Evolutionary conservation across 2,888 invertebrate species (phyloP).

Genomic region (Camponotus fellah): DNA sequence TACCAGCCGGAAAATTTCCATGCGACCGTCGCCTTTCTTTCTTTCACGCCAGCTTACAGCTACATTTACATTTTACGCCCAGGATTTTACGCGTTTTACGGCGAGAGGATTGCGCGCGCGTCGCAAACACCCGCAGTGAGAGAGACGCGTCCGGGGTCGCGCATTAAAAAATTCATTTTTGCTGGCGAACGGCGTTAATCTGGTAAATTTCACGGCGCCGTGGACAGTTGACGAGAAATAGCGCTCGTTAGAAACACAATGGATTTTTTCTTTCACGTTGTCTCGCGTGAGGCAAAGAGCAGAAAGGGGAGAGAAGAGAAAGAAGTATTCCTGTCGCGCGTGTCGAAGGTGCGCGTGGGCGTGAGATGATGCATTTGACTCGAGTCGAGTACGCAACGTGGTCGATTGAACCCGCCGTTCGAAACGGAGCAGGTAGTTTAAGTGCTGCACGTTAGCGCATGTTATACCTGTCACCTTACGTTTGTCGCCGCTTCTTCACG

Average conservation of each 20-base stretch:
- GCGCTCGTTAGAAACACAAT: conserved; percentile 46
- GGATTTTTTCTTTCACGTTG: conserved; percentile 25
- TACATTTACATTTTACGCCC: conserved; percentile 48
- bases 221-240: conserved; percentile 43
- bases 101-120: conserved; percentile 34
- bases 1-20: conserved; percentile 43
- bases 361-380: conserved; percentile 53
- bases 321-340: conserved; percentile 29
- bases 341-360: conserved; percentile 40
- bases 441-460: conserved; percentile 41
- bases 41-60: conserved; percentile 38
- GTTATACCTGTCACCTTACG: conserved; percentile 53
- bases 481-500: conserved; percentile 47
- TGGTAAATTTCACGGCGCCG: conserved; percentile 43
- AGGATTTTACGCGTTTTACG: conserved; percentile 47
- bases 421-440: conserved; percentile 51
- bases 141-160: conserved; percentile 38
- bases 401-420: conserved; percentile 51
- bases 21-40: conserved; percentile 24
- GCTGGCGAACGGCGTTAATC: conserved; percentile 38
- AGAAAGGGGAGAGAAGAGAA: background rate
- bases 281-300: background rate
- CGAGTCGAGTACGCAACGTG: conserved; percentile 49
- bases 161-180: conserved; percentile 53
- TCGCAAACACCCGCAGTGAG: conserved; percentile 21